Percentiles rank a stretch among this genome's conserved stretches.
These are phyloP conservation scores for Pomatorhinus ruficollis DNA, from an alignment of 2,113 vertebrate species.

Conservation along the genomic window DNA sequence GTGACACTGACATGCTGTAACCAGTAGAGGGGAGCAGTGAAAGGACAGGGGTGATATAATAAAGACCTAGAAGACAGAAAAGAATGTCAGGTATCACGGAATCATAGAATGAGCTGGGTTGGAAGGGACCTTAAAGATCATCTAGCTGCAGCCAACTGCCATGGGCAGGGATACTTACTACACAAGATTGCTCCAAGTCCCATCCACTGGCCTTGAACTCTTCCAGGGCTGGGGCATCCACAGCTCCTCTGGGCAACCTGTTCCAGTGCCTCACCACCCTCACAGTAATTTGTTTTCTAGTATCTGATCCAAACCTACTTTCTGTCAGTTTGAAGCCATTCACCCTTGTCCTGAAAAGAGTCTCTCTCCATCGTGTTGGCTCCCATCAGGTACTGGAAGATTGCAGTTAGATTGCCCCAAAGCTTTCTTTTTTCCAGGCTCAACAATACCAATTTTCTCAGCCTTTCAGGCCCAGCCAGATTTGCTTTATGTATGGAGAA, in stretches of 20 bases:
- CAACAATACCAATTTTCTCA: background rate
- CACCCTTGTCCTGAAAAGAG: background rate
- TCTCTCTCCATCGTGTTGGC: background rate
- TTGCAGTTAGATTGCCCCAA: background rate
- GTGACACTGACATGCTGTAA: background rate
- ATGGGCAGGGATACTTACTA: too few relatives aligned
- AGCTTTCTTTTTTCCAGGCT: background rate
- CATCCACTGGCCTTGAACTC: too few relatives aligned
- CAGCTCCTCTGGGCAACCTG: background rate
- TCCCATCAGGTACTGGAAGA: background rate
- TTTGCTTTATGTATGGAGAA: background rate
- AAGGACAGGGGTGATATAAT: background rate
- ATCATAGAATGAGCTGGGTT: background rate
- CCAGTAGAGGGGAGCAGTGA: background rate
- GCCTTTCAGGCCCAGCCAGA: background rate
- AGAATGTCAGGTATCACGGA: background rate
- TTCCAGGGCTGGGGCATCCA: background rate
- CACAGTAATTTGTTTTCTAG: background rate
- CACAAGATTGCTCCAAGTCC: background rate
- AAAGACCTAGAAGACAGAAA: background rate
- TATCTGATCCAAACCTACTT: background rate
- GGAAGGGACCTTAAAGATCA: background rate
- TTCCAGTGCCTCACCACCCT: background rate
- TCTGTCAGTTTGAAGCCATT: background rate
- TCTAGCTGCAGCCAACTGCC: background rate